These are phyloP conservation scores for Melikaiella ostensackeni DNA, from an alignment of 2,888 invertebrate species.

Conservation along the genomic window DNA sequence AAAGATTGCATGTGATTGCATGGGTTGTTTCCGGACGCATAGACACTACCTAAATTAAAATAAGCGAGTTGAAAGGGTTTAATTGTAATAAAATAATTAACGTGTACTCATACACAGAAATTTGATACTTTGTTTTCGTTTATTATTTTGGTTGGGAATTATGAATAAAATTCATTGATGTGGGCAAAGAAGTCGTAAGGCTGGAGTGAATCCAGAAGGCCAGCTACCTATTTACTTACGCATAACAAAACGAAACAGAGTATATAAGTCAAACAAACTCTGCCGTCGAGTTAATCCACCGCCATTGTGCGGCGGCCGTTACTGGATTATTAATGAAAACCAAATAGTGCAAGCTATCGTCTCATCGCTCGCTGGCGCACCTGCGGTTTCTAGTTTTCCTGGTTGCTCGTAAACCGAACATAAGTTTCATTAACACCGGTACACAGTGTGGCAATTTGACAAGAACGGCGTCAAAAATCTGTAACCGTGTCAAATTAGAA, in stretches of 20 bases:
- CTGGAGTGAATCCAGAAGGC: conserved; percentile 24
- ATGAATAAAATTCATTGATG: conserved; percentile 71
- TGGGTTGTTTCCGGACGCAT: no score
- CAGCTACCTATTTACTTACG: conserved; percentile 57
- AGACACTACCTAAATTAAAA: no score
- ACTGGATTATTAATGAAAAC: conserved; percentile 69
- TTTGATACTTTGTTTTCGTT: conserved; percentile 15
- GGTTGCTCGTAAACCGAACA: conserved; percentile 16
- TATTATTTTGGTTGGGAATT: conserved; percentile 52
- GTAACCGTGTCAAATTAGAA: no score
- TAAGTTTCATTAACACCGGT: conserved; percentile 16
- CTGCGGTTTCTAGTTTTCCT: conserved; percentile 36
- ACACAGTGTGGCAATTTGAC: no score
- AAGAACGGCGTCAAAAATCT: no score
- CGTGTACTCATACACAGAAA: neutral
- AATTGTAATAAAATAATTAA: neutral
- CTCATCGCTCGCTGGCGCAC: conserved; percentile 24
- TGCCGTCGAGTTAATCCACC: conserved; percentile 52
- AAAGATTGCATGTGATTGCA: no score
- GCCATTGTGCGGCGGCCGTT: conserved; percentile 53
- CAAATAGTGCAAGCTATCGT: conserved; percentile 59
- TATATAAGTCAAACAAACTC: conserved; percentile 62
- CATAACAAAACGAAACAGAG: conserved; percentile 57
- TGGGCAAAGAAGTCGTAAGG: conserved; percentile 61
- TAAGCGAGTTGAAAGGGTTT: neutral